Evolutionary conservation across 2,888 invertebrate genomes (phyloP), one percentile per base, ranked within the genome.

Genomic region (Drosophila flavopinicola): DNA sequence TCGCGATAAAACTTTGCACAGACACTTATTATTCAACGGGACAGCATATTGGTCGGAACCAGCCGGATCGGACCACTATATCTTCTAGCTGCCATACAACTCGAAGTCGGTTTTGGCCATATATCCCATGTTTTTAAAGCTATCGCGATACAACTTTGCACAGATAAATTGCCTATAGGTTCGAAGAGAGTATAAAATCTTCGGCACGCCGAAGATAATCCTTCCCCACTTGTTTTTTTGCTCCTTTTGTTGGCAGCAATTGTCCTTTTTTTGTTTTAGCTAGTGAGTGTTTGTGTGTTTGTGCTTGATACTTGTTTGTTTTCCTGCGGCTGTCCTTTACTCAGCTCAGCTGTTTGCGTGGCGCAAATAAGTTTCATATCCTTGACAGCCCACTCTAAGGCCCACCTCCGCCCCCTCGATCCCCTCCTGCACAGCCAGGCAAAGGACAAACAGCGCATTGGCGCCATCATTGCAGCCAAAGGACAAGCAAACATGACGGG

Each of bases 341-440:
- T 20, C 29, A 29, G 57, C 80, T 54, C 80, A 85, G 78, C 78
- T 80, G 85, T 79, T 80, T 68, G 80, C 78, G 57, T 84, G 75
- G 58, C 68, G 45, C 77, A 68, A 84, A 76, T 76, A 79, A 47
- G 66, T 61, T 59, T 65, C 49, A 53, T 75, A 65, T 65, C 58
- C 61, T 58, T 51, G 48, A 53, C 39, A 57, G 48, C 45, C 24
- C 49, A 38, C 37, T 42, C 32, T 3, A 30, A 38, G 11, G 15
- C 6, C 3, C 15, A 20, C 24, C 41, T 13, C 2, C 11, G 1
- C 25, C 15, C 23, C 9, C 33, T 3, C 37, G 10, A n/a, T 10
- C 17, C 10, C 23, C n/a, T 5, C n/a, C 17, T 6, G 1, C 9
- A 35, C 38, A 17, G 39, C 11, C 38, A 15, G 2, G 10, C 11